Evolutionary conservation across 2,888 invertebrate species (phyloP), one percentile per base, ranked within the genome.

Genomic region (Andricus quercusramuli): DNA sequence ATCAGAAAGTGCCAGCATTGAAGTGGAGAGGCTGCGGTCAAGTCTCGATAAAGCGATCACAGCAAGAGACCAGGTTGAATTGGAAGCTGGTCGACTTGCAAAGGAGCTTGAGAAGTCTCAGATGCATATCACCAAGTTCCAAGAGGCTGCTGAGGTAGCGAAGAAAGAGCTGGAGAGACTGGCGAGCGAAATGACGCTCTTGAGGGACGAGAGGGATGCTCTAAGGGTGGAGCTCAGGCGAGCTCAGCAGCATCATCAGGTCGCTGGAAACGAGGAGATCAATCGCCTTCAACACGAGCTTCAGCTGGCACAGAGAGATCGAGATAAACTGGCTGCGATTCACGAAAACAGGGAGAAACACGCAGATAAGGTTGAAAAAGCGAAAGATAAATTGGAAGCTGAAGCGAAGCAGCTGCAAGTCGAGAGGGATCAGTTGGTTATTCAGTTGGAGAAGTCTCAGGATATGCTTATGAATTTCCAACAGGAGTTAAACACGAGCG

Each of bases 381-480:
- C 97, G 90, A 95, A 97, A 86, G 96, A 96, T 78, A 97, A 97
- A 92, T 93, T 97, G 87, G 98, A 98, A 91, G 95, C 95, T 1
- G 98, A 98, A 85, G 95, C 97, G 79, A 97, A 97, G 89, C 97
- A 98, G 92, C 92, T 98, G 88, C 96, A 97, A 25, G 95, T 96
- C 85, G 98, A 98, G 92, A 89, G 97, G 76, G 98, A 98, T 91
- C 98, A 98, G 92, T 93, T 98, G 83, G 97, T 98, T 1, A 95
- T 96, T 85, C 98, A 98, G 92, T 92, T 98, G 90, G 98, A 98
- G 92, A 98, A 98, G 93, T 97, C 97, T 65, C 98, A 98, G 92
- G 97, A 98, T 87, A 97, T 98, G 95, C 93, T 98, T 81, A 96
- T 98, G 93, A 97, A 97, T 93, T 98, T 98, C 96, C 98, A 98